Base-by-base conservation (phyloP, 2,113 vertebrate species). In the Syrrhaptes paradoxus region DNA sequence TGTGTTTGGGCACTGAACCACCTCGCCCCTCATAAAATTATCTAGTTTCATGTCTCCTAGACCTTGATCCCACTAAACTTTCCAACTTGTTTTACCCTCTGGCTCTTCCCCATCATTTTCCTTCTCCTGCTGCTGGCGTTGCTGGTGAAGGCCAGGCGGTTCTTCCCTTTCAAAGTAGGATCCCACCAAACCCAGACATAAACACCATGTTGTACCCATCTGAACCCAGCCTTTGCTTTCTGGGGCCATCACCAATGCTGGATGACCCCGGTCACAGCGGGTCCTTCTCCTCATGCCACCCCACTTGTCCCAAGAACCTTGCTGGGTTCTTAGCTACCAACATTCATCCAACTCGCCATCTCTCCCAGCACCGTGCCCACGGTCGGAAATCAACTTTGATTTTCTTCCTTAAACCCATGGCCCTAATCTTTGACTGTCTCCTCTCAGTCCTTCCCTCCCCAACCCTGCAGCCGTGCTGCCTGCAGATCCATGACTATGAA, bases 21-120 rank as follows among this genome's bases (percentile, higher is more conserved):
- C 96, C 96, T 96, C 87, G 0, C 95, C 95, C 93, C 90, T 95
- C 93, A 75, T 96, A 96, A 97, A 96, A 95, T 88, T 72, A 41
- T 54, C 88, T 82, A 46, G 45, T 57, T 80, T 85, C 76, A 32
- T 65, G 63, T 76, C 93, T 94, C 76, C 90, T 75, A 96, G 88
- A 96, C 95, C 94, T 96, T 96, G 95, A 85, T 88, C 95, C 90
- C 94, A 85, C 90, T 93, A 45, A 97, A 79, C 76, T 74, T 94
- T 88, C 81, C 71, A 72, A 21, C 38, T 13, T 0, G 0, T 45
- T 58, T 66, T 41, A 15, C 57, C 7, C 1, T 70, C 49, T 31
- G 62, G 38, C 68, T 68, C 81, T 80, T 88, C 51, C 78, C 36
- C 45, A 36, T 85, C 84, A 36, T 55, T 58, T 80, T 87, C 59